Conservation (phyloP, 37 sponge, comb jelly and placozoan species). For the Halichondria panicea region DNA sequence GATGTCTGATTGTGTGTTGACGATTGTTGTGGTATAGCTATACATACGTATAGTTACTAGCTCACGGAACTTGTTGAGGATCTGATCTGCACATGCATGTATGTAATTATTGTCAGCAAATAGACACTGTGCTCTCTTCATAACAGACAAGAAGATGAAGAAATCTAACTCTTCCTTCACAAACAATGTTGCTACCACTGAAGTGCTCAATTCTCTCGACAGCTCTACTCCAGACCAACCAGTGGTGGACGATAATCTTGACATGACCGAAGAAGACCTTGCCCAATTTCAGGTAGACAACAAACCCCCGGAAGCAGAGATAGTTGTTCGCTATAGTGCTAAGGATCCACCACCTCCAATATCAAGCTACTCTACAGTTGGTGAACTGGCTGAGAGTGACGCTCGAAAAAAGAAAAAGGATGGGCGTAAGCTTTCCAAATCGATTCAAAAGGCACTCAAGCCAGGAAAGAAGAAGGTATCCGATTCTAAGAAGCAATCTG, state of each 20-base stretch:
- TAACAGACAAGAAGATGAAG: too few species aligned
- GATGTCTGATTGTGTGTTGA: too few species aligned
- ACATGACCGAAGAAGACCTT: slow-evolving; percentile 3
- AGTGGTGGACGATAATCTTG: slow-evolving; percentile 14
- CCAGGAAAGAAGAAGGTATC: background rate
- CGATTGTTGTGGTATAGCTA: too few species aligned
- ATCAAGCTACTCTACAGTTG: slow-evolving; percentile 24
- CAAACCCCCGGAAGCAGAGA: background rate
- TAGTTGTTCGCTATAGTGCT: slow-evolving; percentile 19
- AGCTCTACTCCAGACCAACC: background rate
- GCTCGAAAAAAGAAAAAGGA: slow-evolving; percentile 7
- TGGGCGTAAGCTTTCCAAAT: slow-evolving; percentile 27
- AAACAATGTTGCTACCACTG: slow-evolving; percentile 1
- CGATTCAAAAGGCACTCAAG: slow-evolving; percentile 44
- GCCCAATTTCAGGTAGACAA: background rate
- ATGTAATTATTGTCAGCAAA: too few species aligned
- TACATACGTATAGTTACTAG: too few species aligned
- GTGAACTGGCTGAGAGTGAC: slow-evolving; percentile 25
- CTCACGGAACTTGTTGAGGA: too few species aligned
- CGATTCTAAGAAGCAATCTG: background rate
- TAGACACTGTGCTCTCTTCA: too few species aligned
- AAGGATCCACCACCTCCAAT: background rate
- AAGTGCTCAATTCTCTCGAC: slow-evolving; percentile 12
- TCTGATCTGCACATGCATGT: too few species aligned
- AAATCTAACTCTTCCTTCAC: background rate